Evolutionary conservation across 1,140 invertebrate genomes (phyloP).

Genomic region (Sinella curviseta): DNA sequence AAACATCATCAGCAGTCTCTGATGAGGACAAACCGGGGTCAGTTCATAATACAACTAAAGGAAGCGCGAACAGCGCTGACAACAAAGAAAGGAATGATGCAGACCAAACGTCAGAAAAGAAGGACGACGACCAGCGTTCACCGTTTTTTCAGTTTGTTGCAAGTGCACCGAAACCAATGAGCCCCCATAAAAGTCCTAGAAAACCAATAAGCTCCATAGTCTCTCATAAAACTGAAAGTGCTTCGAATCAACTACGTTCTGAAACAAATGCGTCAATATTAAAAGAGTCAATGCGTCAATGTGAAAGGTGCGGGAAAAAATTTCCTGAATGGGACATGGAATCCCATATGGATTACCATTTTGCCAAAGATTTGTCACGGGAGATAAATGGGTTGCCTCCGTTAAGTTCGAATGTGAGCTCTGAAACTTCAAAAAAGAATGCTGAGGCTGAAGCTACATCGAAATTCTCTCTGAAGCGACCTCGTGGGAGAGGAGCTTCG

Average conservation of each 20-base stretch:
- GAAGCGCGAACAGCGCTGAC: too few species aligned
- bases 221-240: background rate
- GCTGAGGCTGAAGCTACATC: background rate
- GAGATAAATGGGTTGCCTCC: slow-evolving; percentile 42
- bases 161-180: background rate
- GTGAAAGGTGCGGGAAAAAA: slow-evolving; percentile 36
- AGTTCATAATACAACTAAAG: too few species aligned
- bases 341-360: slow-evolving; percentile 44
- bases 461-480: slow-evolving; percentile 1
- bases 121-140: background rate
- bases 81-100: too few species aligned
- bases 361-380: slow-evolving; percentile 42
- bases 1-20: too few species aligned
- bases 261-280: background rate
- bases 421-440: background rate
- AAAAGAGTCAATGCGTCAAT: too few species aligned
- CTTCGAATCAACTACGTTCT: background rate
- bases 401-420: background rate
- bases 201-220: background rate
- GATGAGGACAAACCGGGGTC: too few species aligned
- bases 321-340: slow-evolving; percentile 37
- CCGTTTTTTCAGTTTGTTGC: background rate
- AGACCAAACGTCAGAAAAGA: background rate
- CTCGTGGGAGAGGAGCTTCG: background rate
- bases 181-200: background rate